These are phyloP conservation scores for Netelia melanura DNA, from an alignment of 2,888 invertebrate species.

Conservation along the genomic window DNA sequence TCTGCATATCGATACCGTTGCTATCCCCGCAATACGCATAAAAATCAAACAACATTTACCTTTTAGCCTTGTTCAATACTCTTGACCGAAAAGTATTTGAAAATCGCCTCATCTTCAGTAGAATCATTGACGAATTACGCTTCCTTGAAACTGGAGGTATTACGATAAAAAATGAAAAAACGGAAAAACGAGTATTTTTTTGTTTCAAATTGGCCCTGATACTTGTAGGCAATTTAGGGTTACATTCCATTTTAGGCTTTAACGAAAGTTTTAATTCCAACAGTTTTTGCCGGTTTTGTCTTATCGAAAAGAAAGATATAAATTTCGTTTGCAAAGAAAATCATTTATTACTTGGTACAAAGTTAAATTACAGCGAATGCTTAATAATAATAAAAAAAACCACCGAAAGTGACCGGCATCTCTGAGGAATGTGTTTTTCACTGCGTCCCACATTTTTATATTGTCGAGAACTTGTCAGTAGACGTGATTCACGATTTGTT, in stretches of 20 bases:
- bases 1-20: slow-evolving; percentile 66
- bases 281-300: slow-evolving; percentile 68
- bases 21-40: slow-evolving; percentile 62
- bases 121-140: slow-evolving; percentile 47
- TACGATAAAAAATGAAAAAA: background rate
- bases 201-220: slow-evolving; percentile 43
- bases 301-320: slow-evolving; percentile 42
- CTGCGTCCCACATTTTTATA: slow-evolving; percentile 46
- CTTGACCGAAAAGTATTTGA: slow-evolving; percentile 40
- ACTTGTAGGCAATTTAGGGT: slow-evolving; percentile 53
- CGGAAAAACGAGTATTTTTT: slow-evolving; percentile 10
- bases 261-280: slow-evolving; percentile 63
- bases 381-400: background rate
- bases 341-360: background rate
- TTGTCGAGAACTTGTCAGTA: slow-evolving; percentile 26
- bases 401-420: slow-evolving; percentile 44
- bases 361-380: slow-evolving; percentile 17
- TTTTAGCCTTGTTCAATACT: slow-evolving; percentile 27
- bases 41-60: slow-evolving; percentile 66
- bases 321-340: slow-evolving; percentile 6
- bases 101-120: slow-evolving; percentile 30
- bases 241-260: slow-evolving; percentile 59
- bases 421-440: slow-evolving; percentile 51
- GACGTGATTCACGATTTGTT: slow-evolving; percentile 40
- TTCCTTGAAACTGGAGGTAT: slow-evolving; percentile 48